A percentile compares a stretch with the other conserved stretches of the same genome.
phyloP scores from a whole-genome alignment of 2,888 invertebrate species.

The Dexiosoma caninum region DNA sequence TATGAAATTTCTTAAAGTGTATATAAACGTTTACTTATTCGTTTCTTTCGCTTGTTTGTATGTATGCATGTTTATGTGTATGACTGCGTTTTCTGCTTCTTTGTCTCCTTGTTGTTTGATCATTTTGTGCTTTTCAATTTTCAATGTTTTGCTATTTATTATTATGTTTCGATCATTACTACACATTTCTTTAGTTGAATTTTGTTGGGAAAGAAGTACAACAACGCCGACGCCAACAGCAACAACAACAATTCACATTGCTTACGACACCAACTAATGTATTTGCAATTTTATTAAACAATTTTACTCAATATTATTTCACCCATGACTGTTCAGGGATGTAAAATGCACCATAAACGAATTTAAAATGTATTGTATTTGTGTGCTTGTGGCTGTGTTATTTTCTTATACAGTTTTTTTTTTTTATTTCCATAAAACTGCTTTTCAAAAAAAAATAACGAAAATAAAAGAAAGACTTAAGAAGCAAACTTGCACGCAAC shows the following conservation, averaged over 20 bases:
- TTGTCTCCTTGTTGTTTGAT: constrained; percentile 10
- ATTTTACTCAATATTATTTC: constrained; percentile 4
- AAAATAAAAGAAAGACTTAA: constrained; percentile 60
- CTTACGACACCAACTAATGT: constrained; percentile 11
- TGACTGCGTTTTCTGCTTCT: neutral
- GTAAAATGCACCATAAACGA: neutral
- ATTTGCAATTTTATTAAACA: constrained; percentile 27
- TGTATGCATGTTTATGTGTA: neutral
- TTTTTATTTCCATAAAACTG: neutral
- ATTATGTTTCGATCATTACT: constrained; percentile 51
- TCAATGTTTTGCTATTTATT: constrained; percentile 59
- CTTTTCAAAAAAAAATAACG: neutral
- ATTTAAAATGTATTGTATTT: neutral
- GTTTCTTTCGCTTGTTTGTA: constrained; percentile 1
- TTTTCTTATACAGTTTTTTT: too few relatives aligned
- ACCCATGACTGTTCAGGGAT: neutral
- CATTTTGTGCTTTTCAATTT: constrained; percentile 50
- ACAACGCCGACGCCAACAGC: neutral
- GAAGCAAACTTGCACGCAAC: constrained; percentile 55
- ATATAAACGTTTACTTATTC: neutral
- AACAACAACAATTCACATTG: neutral
- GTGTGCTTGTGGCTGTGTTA: neutral
- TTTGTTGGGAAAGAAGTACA: constrained; percentile 34
- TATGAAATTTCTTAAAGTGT: constrained; percentile 15
- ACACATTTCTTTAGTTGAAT: constrained; percentile 50